A percentile compares a stretch with the other conserved stretches of the same genome.
Evolutionary conservation across 2,888 invertebrate species (phyloP).

Genomic region (Agriopis leucophaearia): DNA sequence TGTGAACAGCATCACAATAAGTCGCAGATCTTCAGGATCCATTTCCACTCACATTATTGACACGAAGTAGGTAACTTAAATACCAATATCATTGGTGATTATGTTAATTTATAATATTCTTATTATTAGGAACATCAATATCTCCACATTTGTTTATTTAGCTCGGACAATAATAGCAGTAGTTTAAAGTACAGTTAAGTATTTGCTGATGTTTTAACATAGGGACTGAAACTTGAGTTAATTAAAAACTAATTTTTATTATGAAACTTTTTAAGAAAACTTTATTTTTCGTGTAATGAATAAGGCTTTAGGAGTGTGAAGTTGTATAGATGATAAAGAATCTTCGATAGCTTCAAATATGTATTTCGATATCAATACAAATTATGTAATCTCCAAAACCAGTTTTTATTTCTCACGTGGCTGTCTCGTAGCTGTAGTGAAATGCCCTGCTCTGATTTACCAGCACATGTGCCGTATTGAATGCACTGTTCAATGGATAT

Average conservation of each 20-base stretch:
- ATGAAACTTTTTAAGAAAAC: too few species aligned
- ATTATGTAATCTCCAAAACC: slow-evolving; percentile 16
- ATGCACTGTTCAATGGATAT: slow-evolving; percentile 8
- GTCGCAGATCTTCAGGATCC: slow-evolving; percentile 17
- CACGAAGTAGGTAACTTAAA: slow-evolving; percentile 33
- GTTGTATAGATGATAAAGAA: background rate
- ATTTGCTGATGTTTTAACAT: background rate
- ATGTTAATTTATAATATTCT: background rate
- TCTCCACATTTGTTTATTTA: slow-evolving; percentile 3
- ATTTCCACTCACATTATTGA: slow-evolving; percentile 12
- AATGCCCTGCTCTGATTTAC: slow-evolving; percentile 32
- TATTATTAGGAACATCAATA: too few species aligned
- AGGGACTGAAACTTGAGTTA: background rate
- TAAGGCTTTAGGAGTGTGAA: background rate
- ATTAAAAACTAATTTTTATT: background rate
- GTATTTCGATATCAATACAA: background rate
- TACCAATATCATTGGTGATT: background rate
- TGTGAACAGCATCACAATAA: slow-evolving; percentile 32
- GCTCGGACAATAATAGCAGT: slow-evolving; percentile 1
- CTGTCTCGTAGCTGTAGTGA: slow-evolving; percentile 17
- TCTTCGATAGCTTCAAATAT: background rate
- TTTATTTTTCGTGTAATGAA: background rate
- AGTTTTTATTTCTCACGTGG: slow-evolving; percentile 17
- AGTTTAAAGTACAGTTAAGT: background rate
- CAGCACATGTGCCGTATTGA: slow-evolving; percentile 14